phyloP scores from a whole-genome alignment of 2,888 invertebrate genomes.

The Eilema sororculum region DNA sequence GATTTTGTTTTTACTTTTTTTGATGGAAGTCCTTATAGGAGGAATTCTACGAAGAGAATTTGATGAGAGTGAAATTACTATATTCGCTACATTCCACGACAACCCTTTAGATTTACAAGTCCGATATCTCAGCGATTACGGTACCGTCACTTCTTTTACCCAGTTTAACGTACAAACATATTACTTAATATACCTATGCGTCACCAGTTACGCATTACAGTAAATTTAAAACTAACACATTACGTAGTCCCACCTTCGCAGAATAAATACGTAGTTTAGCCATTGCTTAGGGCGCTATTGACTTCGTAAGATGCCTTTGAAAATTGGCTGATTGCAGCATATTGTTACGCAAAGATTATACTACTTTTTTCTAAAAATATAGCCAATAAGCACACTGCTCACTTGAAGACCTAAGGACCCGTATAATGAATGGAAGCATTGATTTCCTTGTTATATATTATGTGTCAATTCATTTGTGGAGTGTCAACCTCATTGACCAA shows the following conservation, averaged over 20 bases:
- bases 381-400: background rate
- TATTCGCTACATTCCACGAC: too few relatives aligned
- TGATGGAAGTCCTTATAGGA: too few relatives aligned
- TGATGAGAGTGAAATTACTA: too few relatives aligned
- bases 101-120: background rate
- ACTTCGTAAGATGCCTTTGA: slow-evolving; percentile 4
- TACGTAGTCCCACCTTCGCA: slow-evolving; percentile 36
- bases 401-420: background rate
- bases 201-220: slow-evolving; percentile 39
- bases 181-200: slow-evolving; percentile 34
- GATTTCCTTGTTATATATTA: too few relatives aligned
- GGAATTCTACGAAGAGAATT: too few relatives aligned
- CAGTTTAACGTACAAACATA: slow-evolving; percentile 7
- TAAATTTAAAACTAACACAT: slow-evolving; percentile 36
- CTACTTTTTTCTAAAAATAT: background rate
- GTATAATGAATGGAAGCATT: background rate
- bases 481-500: too few relatives aligned
- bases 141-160: background rate
- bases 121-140: background rate
- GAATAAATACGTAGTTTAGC: slow-evolving; percentile 27
- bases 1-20: too few relatives aligned
- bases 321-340: slow-evolving; percentile 11
- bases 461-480: too few relatives aligned
- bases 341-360: background rate
- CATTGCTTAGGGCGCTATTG: slow-evolving; percentile 22